A percentile compares a stretch with the other conserved stretches of the same genome.
Evolutionary conservation across 2,113 vertebrate species (phyloP).

Genomic region (Tupaia tana): DNA sequence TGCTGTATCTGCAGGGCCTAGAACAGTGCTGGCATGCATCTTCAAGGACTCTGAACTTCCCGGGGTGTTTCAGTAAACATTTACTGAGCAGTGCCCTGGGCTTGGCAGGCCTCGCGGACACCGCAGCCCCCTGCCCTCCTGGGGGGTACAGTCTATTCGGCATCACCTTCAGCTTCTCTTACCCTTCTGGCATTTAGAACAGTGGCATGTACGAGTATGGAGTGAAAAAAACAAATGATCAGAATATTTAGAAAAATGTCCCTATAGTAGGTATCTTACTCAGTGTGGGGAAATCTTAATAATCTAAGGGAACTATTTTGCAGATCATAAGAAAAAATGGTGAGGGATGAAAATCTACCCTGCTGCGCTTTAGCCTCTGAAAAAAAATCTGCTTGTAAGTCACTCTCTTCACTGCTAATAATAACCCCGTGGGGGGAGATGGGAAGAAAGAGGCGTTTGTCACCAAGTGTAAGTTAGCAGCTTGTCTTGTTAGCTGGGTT

Average conservation of each 20-base stretch:
- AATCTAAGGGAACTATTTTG: slow-evolving; percentile 20
- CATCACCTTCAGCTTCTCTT: background rate
- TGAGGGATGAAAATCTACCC: background rate
- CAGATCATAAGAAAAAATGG: background rate
- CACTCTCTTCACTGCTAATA: slow-evolving; percentile 63
- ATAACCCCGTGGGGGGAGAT: background rate
- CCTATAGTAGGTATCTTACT: background rate
- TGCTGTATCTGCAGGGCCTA: background rate
- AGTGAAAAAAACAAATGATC: background rate
- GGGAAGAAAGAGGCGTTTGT: slow-evolving; percentile 71
- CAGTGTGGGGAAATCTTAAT: slow-evolving; percentile 4
- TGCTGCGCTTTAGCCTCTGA: slow-evolving; percentile 23
- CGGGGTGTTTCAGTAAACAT: background rate
- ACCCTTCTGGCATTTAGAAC: background rate
- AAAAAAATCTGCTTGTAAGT: slow-evolving; percentile 29
- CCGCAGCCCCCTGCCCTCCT: background rate
- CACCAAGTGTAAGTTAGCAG: slow-evolving; percentile 57
- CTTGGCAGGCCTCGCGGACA: background rate
- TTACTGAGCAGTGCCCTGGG: background rate
- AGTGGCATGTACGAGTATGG: background rate
- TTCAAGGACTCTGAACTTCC: background rate
- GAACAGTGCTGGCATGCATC: background rate
- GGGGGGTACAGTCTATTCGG: fast-evolving
- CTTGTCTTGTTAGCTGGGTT: slow-evolving; percentile 56
- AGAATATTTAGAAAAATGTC: background rate